Evolutionary conservation across 2,113 vertebrate genomes (phyloP).

Genomic region (Lagopus muta): DNA sequence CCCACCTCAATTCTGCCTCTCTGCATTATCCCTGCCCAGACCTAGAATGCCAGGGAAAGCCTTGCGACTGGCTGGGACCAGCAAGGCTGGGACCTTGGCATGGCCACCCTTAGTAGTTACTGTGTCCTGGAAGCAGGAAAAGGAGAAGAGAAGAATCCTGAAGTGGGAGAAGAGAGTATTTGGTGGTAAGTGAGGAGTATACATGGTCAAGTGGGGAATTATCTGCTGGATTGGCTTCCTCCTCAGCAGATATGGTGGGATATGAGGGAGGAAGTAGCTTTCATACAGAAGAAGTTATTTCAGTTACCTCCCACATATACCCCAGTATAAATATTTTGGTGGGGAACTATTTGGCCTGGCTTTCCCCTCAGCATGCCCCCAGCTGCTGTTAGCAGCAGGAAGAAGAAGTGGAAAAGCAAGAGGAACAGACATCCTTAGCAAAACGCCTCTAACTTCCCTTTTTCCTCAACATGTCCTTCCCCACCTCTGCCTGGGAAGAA

Average conservation of each 20-base stretch:
- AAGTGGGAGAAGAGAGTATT: neutral
- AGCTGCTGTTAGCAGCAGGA: neutral
- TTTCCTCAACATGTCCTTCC: neutral
- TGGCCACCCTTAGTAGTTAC: neutral
- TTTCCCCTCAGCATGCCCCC: neutral
- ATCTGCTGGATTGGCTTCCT: too few relatives aligned
- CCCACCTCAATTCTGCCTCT: accelerated
- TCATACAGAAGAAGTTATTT: neutral
- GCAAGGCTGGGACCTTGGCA: accelerated
- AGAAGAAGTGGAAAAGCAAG: slow-evolving; percentile 17
- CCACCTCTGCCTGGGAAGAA: neutral
- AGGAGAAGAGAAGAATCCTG: neutral
- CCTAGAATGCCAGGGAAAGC: too few relatives aligned
- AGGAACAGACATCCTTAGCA: slow-evolving; percentile 35
- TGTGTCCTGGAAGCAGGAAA: neutral
- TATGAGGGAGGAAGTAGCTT: neutral
- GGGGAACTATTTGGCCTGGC: neutral
- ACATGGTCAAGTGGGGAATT: too few relatives aligned
- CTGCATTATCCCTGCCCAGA: neutral
- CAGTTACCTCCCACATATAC: neutral
- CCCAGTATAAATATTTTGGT: neutral
- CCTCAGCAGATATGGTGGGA: too few relatives aligned
- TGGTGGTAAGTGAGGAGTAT: neutral
- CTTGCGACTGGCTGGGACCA: neutral
- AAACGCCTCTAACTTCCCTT: slow-evolving; percentile 28